Base-by-base conservation (phyloP, 2,888 invertebrate genomes). In the Sesamia inferens region DNA sequence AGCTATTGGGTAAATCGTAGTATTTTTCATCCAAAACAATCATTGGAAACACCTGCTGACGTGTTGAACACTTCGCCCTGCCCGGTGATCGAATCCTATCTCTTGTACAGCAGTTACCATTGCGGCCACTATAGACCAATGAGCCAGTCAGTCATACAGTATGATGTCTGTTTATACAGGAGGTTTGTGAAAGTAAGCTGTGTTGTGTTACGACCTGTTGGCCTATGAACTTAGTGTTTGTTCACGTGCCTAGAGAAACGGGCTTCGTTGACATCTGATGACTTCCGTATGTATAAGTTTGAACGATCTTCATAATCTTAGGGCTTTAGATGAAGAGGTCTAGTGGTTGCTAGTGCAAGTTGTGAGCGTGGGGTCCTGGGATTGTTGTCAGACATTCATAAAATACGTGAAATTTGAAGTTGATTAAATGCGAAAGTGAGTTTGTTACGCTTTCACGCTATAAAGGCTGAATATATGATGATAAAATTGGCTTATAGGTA, bases 211-310 rank as follows among this genome's bases (percentile, higher is more conserved):
- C 48, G 75, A 75, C 71, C 82, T 42, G 71, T 0, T 82, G 79
- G 74, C 79, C 71, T 82, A 42, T 54, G 81, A 82, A 82, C 82
- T 55, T 19, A 67, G 55, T 42, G 58, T 82, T 82, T 81, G 75
- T 79, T 71, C 82, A 71, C 71, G 79, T 81, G 31, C 44, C 58
- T 63, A 8, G 81, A 71, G 81, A 82, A 82, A 81, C 79, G 68
- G 2, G 24, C 68, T 47, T 4, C 74, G 74, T 57, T 82, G 81
- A 75, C 82, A 71, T 67, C 54, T 70, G 64, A 54, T 19, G 54
- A 42, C 75, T 69, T 69, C 81, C 75, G 68, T 47, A 39, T 58
- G 68, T 47, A 39, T 58, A 6, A 16, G 58, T 58, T 63, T 59
- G 6, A 67, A 24, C 57, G 14, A 8, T 74, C 54, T 66, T 79